phyloP scores from a whole-genome alignment of 2,113 vertebrate genomes.

The Orycteropus afer region DNA sequence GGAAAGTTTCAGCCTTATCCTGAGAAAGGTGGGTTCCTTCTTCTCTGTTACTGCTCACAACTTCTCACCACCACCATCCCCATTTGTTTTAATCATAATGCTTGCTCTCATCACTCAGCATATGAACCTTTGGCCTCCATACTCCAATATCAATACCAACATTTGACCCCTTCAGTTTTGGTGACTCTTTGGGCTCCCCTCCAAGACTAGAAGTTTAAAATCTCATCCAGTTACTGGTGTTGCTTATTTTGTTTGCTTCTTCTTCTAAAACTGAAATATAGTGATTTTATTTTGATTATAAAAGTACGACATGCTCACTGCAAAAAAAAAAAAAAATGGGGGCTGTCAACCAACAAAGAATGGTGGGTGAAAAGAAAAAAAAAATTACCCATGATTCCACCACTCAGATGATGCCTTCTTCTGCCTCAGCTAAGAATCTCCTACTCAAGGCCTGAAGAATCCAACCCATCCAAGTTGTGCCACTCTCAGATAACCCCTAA shows the following conservation, averaged over 20 bases:
- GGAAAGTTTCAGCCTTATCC: neutral
- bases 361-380: conserved; percentile 5
- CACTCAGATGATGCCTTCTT: neutral
- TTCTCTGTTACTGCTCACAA: neutral
- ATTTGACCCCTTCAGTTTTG: neutral
- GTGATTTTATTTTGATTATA: conserved; percentile 38
- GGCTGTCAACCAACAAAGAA: neutral
- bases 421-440: conserved; percentile 18
- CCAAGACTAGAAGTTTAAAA: conserved; percentile 10
- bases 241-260: neutral
- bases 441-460: neutral
- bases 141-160: neutral
- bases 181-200: neutral
- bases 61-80: neutral
- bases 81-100: neutral
- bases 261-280: conserved; percentile 28
- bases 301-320: conserved; percentile 2
- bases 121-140: neutral
- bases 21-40: neutral
- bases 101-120: neutral
- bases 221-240: neutral
- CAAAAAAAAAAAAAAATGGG: neutral
- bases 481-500: neutral
- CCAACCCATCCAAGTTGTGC: neutral
- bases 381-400: neutral